Conservation (phyloP, 2,113 vertebrate genomes). For the Lophura nycthemera region DNA sequence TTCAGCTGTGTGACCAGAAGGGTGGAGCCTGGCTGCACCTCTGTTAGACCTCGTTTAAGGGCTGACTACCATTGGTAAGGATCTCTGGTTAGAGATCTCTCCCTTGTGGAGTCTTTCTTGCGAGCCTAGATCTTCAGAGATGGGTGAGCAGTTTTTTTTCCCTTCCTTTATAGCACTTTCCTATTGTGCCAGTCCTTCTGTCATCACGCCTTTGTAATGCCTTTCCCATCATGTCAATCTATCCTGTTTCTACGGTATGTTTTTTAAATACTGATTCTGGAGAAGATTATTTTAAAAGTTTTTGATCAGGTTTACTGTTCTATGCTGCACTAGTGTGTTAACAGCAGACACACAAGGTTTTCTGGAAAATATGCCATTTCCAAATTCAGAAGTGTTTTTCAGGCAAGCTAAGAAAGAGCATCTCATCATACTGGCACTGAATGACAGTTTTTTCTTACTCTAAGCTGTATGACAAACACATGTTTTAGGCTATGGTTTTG, state of each 20-base stretch:
- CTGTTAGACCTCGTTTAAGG: too few relatives aligned
- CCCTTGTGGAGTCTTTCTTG: too few relatives aligned
- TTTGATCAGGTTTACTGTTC: conserved; percentile 23
- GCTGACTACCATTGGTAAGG: too few relatives aligned
- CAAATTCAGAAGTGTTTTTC: conserved; percentile 15
- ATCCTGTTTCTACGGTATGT: background rate
- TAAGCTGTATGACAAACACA: background rate
- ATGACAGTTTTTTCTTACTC: conserved; percentile 36
- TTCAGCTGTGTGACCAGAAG: too few relatives aligned
- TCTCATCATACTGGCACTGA: background rate
- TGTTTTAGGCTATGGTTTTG: conserved; percentile 51
- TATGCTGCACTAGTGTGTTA: background rate
- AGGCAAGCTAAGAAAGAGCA: conserved; percentile 34
- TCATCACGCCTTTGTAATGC: too few relatives aligned
- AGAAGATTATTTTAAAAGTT: background rate
- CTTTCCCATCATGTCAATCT: too few relatives aligned
- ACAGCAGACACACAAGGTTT: background rate
- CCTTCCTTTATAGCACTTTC: too few relatives aligned
- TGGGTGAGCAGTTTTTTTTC: too few relatives aligned
- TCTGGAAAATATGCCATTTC: conserved; percentile 23
- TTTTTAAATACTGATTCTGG: conserved; percentile 21
- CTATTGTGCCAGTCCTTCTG: too few relatives aligned
- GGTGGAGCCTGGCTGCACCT: too few relatives aligned
- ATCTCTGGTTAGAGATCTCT: too few relatives aligned
- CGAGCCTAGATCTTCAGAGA: too few relatives aligned